Base-by-base conservation (phyloP, 1,140 invertebrate species). In the Listronotus bonariensis region DNA sequence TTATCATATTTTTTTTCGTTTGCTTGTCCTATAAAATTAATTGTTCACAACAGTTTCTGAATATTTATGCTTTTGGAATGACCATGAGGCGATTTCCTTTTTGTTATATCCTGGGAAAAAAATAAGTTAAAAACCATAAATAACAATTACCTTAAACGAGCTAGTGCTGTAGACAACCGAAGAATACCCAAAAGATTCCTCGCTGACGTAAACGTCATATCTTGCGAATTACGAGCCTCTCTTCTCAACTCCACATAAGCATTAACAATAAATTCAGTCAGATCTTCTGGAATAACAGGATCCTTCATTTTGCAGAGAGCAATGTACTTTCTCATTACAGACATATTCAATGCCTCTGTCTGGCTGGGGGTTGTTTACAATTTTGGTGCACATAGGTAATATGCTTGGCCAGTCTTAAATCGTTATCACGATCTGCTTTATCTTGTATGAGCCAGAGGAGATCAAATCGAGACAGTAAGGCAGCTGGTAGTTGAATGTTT, bases 371-470 rank as follows among this genome's bases (percentile, higher is more conserved):
- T 79, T 99, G 93, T 57, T 87, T 82, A 68, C 88, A 90, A 80
- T 97, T 89, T 76, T 94, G 92, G 79, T 99, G 98, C 14, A 99
- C 97, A 78, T 96, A 97, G 3, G 97, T 96, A 43, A 99, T 99
- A 77, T 99, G 97, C 76, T 97, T 90, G 43, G 97, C 97, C 48
- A 99, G 81, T 76, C 94, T 88, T 40, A 96, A 79, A 84, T 99
- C 97, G 78, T 95, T 96, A 67, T 96, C 93, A 6, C 91, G 83
- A 77, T 99, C 90, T 5, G 96, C 89, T 72, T 89, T 92, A 80
- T 99, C 98, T 78, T 96, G 95, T 70, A 99, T 96, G 1, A 99
- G 82, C 96, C 97, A 99, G 0, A 99, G 83, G 4, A 99, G 80
- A 82, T 99, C 98, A 82, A 99, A 99, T 74, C 98, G 88, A 0